Percentiles rank a stretch among this genome's conserved stretches.
These are phyloP conservation scores for Gastracanthus pulcherrimus DNA, from an alignment of 2,888 invertebrate species.

Conservation along the genomic window DNA sequence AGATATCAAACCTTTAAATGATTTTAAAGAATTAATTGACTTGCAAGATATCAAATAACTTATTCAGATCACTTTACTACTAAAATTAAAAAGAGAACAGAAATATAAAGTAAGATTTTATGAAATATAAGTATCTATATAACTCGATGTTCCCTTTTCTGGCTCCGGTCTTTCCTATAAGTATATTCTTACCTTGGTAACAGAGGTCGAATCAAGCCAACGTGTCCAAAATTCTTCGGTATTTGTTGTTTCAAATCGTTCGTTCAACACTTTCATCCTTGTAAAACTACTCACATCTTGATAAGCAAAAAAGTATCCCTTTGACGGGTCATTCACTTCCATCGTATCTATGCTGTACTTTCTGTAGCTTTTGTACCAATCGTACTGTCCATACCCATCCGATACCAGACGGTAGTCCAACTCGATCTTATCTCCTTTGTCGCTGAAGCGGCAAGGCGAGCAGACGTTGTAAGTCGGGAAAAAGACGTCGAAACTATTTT, in stretches of 20 bases:
- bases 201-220: neutral
- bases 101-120: too few species aligned
- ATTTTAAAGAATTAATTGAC: too few species aligned
- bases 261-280: neutral
- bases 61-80: too few species aligned
- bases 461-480: neutral
- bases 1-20: too few species aligned
- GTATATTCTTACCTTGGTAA: neutral
- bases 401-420: neutral
- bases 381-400: too few species aligned
- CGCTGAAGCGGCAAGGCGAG: neutral
- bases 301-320: neutral
- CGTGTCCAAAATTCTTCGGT: neutral
- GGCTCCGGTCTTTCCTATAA: too few species aligned
- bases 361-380: neutral
- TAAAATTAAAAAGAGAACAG: too few species aligned
- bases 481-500: slow-evolving; percentile 11
- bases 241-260: neutral
- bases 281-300: neutral
- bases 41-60: too few species aligned
- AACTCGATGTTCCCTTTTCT: too few species aligned
- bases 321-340: neutral
- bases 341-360: neutral
- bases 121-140: neutral
- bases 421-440: neutral